A percentile compares a stretch with the other conserved stretches of the same genome.
These are phyloP conservation scores for Macrosoma leucophasiata DNA, from an alignment of 2,888 invertebrate species.

Conservation along the genomic window DNA sequence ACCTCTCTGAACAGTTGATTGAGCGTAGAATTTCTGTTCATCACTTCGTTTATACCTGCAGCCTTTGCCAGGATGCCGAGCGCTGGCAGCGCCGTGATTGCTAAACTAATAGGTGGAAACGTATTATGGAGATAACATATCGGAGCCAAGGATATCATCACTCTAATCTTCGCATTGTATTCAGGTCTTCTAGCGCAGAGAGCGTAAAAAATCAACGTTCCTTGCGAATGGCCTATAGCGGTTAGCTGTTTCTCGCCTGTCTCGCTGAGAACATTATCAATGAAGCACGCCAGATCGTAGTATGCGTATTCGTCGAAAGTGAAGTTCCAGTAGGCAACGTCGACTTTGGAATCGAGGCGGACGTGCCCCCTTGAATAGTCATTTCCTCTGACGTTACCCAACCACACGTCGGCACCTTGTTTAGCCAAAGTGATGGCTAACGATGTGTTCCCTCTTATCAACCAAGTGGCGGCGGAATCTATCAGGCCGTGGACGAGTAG, in stretches of 20 bases:
- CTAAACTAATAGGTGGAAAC: neutral
- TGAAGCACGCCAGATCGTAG: conserved; percentile 80
- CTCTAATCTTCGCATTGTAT: conserved; percentile 67
- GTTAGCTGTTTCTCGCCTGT: conserved; percentile 71
- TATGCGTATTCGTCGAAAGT: conserved; percentile 81
- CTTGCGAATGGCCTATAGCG: conserved; percentile 80
- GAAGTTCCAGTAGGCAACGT: conserved; percentile 58
- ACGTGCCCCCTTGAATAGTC: conserved; percentile 73
- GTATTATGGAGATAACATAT: neutral
- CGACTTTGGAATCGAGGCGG: conserved; percentile 43
- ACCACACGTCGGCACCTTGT: conserved; percentile 62
- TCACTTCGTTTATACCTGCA: neutral
- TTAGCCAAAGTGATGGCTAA: conserved; percentile 46
- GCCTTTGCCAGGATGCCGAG: neutral
- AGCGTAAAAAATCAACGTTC: conserved; percentile 69
- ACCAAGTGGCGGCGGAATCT: conserved; percentile 34
- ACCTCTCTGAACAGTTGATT: neutral
- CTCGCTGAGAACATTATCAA: conserved; percentile 34
- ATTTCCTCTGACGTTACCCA: conserved; percentile 72
- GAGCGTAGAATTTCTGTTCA: neutral
- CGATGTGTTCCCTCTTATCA: conserved; percentile 34
- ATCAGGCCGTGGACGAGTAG: conserved; percentile 35
- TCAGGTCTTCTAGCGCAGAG: conserved; percentile 59
- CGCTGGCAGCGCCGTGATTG: neutral
- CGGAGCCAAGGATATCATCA: conserved; percentile 48